Conservation (phyloP, 2,888 invertebrate genomes). For the Athripsodes cinereus region DNA sequence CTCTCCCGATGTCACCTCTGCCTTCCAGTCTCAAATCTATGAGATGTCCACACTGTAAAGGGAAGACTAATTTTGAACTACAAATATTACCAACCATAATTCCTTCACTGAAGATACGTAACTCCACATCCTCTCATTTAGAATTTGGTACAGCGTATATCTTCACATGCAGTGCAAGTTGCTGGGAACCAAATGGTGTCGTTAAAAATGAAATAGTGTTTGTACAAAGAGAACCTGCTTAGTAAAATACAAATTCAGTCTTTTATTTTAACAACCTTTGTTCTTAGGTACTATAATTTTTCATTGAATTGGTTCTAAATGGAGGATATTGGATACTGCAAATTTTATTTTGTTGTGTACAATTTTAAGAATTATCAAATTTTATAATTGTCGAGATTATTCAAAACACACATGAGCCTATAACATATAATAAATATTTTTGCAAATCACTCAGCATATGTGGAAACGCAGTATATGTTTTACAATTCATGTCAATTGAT, state of each 20-base stretch:
- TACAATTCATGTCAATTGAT: no score
- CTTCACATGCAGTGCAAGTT: constrained; percentile 77
- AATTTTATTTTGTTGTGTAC: no score
- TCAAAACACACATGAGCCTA: no score
- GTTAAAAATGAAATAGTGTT: constrained; percentile 61
- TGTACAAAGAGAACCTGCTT: constrained; percentile 17
- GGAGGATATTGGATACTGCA: no score
- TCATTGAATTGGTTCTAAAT: no score
- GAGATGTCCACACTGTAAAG: constrained; percentile 64
- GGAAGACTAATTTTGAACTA: constrained; percentile 69
- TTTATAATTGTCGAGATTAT: no score
- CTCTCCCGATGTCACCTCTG: constrained; percentile 64
- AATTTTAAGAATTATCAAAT: no score
- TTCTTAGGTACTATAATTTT: no score
- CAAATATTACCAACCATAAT: constrained; percentile 80
- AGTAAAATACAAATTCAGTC: neutral
- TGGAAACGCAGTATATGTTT: no score
- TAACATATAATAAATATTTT: no score
- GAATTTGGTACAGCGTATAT: constrained; percentile 86
- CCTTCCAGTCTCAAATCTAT: constrained; percentile 38
- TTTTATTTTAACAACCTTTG: no score
- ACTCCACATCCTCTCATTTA: constrained; percentile 49
- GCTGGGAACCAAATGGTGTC: constrained; percentile 69
- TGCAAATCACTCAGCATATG: no score
- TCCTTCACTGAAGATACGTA: constrained; percentile 57